Conservation (phyloP, 2,113 vertebrate species). For the Heptranchias perlo region DNA sequence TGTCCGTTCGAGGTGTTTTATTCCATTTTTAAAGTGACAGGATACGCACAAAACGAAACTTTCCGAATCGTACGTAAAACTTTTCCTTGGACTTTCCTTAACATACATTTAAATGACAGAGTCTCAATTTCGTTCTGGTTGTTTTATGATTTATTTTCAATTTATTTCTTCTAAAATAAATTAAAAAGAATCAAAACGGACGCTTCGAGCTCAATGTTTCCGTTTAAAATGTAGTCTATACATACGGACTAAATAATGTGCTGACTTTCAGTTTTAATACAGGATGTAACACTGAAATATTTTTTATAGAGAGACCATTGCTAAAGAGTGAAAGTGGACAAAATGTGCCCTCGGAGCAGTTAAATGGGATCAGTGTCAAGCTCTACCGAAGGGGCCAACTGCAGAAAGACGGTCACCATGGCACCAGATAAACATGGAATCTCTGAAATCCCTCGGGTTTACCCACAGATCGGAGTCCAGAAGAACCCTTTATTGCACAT, state of each 20-base stretch:
- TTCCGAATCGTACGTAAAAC: background rate
- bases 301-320: background rate
- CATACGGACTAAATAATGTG: background rate
- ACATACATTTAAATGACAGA: background rate
- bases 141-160: background rate
- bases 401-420: background rate
- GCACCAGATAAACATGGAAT: background rate
- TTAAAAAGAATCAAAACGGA: background rate
- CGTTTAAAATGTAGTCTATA: background rate
- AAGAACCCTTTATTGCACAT: background rate
- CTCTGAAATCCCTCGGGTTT: background rate
- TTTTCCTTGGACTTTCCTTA: background rate
- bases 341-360: background rate
- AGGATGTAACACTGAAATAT: background rate
- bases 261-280: background rate
- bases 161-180: background rate
- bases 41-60: background rate
- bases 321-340: background rate
- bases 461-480: background rate
- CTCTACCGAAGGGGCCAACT: background rate
- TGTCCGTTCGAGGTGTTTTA: background rate
- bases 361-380: conserved; percentile 11
- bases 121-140: background rate
- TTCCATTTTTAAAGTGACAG: background rate
- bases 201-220: background rate